Base-by-base conservation (phyloP, 1,140 invertebrate species). In the Macrotrachela quadricornifera region DNA sequence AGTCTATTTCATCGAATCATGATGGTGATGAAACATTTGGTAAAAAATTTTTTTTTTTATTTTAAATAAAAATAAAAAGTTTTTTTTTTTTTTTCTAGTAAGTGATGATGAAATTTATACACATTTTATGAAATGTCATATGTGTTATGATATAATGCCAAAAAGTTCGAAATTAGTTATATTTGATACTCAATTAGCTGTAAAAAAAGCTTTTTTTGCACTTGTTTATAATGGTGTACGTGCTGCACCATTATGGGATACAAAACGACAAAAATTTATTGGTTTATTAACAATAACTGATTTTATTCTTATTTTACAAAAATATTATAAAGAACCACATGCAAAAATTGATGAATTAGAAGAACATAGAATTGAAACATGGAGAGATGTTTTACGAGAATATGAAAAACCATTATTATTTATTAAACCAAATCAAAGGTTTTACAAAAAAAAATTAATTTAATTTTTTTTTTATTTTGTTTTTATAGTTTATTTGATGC, bases 271-370 rank as follows among this genome's bases (percentile, higher is more conserved):
- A 68, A 76, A 82, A 65, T 97, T 80, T 69, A 81, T 77, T 60
- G 76, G 91, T 46, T 96, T 99, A 91, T 74, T 99, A 49, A 99
- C 94, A 40, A 97, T 99, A 61, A 97, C 94, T 46, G 94, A 99
- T 72, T 97, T 99, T 68, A 99, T 99, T 63, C 87, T 90, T 70
- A 96, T 99, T 63, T 75, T 96, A 48, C 81, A 90, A 71, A 75
- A 69, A 55, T 92, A 88, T 79, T 92, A 95, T 73, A 90, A 84
- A 61, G 85, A 84, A 59, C 82, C 85, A 16, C 77, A 80, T 59
- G 66, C 64, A 45, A 60, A 67, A 55, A 92, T 95, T 82, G 65
- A 67, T 55, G 87, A 97, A 68, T 72, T 99, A 57, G 92, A 97
- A 67, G 87, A 95, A 67, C 91, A 99, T 65, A 85, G 91, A 51